A percentile compares a stretch with the other conserved stretches of the same genome.
These are phyloP conservation scores for Dermatophagoides farinae DNA, from an alignment of 1,140 invertebrate species.

Conservation along the genomic window DNA sequence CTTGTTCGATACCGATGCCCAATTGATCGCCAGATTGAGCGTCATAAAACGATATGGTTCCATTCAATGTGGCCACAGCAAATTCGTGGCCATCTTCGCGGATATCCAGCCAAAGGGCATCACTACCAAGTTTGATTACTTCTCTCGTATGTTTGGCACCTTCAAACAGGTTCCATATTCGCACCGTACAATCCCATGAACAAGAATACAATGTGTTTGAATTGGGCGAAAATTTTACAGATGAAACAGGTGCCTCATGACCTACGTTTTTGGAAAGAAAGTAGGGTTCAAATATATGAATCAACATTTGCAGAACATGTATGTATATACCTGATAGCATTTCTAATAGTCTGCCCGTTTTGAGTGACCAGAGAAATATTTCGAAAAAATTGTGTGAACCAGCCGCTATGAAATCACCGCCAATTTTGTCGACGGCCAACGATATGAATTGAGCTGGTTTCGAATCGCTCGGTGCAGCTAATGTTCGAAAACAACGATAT, in stretches of 20 bases:
- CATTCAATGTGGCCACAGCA: conserved; percentile 71
- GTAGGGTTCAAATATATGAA: conserved; percentile 6
- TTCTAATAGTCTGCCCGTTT: conserved; percentile 70
- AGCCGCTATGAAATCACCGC: conserved; percentile 74
- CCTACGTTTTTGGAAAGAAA: conserved; percentile 49
- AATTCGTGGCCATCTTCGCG: conserved; percentile 73
- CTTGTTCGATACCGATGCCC: conserved; percentile 50
- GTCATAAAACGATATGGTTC: conserved; percentile 67
- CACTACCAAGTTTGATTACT: conserved; percentile 49
- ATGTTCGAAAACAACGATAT: conserved; percentile 89
- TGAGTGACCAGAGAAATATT: conserved; percentile 83
- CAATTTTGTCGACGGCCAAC: conserved; percentile 54
- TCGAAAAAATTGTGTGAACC: conserved; percentile 83
- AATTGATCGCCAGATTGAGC: conserved; percentile 44
- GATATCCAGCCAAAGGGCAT: conserved; percentile 62
- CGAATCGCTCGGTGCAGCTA: conserved; percentile 46
- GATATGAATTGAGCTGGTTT: conserved; percentile 77
- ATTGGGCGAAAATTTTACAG: conserved; percentile 55
- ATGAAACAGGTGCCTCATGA: conserved; percentile 72
- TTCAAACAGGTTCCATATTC: conserved; percentile 76
- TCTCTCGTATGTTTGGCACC: conserved; percentile 51
- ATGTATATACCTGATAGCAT: background rate
- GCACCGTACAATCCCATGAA: conserved; percentile 82
- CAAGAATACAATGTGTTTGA: conserved; percentile 51
- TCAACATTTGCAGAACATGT: background rate